These are phyloP conservation scores for Hedychridium roseum DNA, from an alignment of 2,888 invertebrate species.

Conservation along the genomic window DNA sequence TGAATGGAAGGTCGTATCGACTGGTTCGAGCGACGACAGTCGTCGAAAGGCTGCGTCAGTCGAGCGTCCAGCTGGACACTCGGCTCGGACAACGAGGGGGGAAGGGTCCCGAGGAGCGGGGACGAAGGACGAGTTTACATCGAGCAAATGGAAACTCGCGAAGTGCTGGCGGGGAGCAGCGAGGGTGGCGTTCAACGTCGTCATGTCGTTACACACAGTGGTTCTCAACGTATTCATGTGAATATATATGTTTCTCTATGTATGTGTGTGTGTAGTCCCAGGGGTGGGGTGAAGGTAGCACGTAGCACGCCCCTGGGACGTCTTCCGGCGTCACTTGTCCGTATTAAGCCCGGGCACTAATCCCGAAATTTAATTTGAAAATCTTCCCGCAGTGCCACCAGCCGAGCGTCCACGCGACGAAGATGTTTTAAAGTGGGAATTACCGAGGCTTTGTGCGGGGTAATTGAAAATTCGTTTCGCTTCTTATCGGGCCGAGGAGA, in stretches of 20 bases:
- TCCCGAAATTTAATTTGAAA: slow-evolving; percentile 63
- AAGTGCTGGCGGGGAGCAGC: slow-evolving; percentile 38
- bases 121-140: slow-evolving; percentile 29
- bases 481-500: slow-evolving; percentile 11
- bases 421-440: slow-evolving; percentile 59
- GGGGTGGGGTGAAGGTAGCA: slow-evolving; percentile 45
- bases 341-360: slow-evolving; percentile 61
- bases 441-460: slow-evolving; percentile 54
- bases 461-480: slow-evolving; percentile 62
- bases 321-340: slow-evolving; percentile 60
- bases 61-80: slow-evolving; percentile 1
- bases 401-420: slow-evolving; percentile 20
- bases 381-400: slow-evolving; percentile 55
- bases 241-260: too few species aligned
- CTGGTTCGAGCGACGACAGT: background rate
- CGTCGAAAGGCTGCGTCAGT: background rate
- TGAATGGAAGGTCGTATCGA: too few species aligned
- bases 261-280: slow-evolving; percentile 44
- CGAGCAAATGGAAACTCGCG: slow-evolving; percentile 49
- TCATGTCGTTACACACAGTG: slow-evolving; percentile 39
- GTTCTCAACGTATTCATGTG: too few species aligned
- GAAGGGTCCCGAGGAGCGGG: too few species aligned
- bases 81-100: slow-evolving; percentile 1
- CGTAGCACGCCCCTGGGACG: slow-evolving; percentile 60
- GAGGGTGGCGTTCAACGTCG: slow-evolving; percentile 24